Percentiles rank a stretch among this genome's conserved stretches.
phyloP scores from a whole-genome alignment of 2,797 vertebrate genomes.

The Phrynocephalus vlangalii region DNA sequence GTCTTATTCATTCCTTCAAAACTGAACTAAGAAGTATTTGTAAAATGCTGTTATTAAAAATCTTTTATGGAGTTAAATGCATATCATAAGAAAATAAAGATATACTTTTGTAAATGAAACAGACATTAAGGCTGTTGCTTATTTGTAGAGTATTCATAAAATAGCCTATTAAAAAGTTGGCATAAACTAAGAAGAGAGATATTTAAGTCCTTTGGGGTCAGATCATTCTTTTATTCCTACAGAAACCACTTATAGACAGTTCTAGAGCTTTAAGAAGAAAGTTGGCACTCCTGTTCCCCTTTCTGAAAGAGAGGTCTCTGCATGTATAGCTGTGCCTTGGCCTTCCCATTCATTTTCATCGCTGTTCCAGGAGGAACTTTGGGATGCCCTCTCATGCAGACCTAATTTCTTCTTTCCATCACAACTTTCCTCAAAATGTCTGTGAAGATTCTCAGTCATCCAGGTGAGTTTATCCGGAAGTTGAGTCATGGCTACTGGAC shows the following conservation, averaged over 20 bases:
- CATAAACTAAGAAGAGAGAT: background rate
- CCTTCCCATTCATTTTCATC: background rate
- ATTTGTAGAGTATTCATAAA: slow-evolving; percentile 2
- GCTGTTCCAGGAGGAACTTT: background rate
- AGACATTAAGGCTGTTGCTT: background rate
- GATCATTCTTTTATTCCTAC: background rate
- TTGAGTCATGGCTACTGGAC: no score
- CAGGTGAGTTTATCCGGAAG: no score
- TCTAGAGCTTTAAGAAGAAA: background rate
- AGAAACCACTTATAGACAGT: background rate
- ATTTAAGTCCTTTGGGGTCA: no score
- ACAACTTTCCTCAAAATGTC: background rate
- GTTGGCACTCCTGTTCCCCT: background rate
- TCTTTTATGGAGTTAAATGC: background rate
- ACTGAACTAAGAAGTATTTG: background rate
- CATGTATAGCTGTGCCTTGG: background rate
- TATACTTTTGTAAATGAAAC: background rate
- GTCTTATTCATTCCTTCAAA: background rate
- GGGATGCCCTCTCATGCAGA: background rate
- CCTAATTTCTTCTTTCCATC: background rate
- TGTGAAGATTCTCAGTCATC: no score
- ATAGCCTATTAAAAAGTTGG: background rate
- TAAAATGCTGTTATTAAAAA: background rate
- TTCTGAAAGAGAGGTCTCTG: background rate
- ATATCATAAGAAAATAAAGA: background rate